Conservation (phyloP, 2,888 invertebrate genomes). For the Dugesia japonica region DNA sequence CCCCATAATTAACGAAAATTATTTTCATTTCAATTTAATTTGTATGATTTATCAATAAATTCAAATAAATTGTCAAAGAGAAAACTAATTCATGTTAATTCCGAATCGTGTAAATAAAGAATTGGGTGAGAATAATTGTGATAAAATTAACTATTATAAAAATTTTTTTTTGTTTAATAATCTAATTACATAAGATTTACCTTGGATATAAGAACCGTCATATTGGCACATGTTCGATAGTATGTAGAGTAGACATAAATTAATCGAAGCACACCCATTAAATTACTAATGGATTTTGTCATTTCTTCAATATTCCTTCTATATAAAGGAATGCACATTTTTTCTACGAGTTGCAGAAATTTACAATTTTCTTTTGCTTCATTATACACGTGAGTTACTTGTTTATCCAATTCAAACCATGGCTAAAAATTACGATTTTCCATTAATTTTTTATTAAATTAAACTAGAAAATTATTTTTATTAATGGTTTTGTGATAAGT, state of each 20-base stretch:
- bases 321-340: slow-evolving; percentile 23
- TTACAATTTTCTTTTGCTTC: slow-evolving; percentile 16
- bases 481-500: too few species aligned
- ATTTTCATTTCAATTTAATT: too few species aligned
- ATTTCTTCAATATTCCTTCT: not conserved
- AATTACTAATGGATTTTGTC: not conserved
- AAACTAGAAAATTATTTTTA: not conserved
- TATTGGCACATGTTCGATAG: not conserved
- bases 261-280: not conserved
- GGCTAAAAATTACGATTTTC: not conserved
- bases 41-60: too few species aligned
- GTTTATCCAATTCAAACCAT: slow-evolving; percentile 23
- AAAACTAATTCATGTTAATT: too few species aligned
- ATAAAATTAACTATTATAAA: too few species aligned
- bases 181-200: too few species aligned
- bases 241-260: slow-evolving; percentile 17
- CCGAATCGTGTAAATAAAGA: too few species aligned
- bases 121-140: too few species aligned
- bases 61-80: too few species aligned
- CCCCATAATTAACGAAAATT: too few species aligned
- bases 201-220: not conserved
- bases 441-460: not conserved
- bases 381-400: slow-evolving; percentile 12
- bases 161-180: too few species aligned
- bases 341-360: slow-evolving; percentile 5